A percentile compares a stretch with the other conserved stretches of the same genome.
These are phyloP conservation scores for Arctopsyche grandis DNA, from an alignment of 1,140 invertebrate genomes.

Conservation along the genomic window DNA sequence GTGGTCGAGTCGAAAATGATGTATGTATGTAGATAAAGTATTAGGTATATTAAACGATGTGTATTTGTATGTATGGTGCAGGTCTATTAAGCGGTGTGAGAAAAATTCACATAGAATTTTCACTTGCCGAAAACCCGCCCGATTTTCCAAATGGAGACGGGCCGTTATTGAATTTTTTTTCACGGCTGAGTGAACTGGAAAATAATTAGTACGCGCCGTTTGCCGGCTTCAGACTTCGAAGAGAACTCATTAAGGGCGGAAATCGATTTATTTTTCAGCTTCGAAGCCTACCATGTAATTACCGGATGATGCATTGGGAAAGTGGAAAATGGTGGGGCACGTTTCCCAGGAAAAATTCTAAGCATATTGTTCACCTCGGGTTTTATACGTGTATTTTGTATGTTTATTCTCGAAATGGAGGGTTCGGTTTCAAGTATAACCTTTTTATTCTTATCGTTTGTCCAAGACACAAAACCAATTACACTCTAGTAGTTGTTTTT, in stretches of 20 bases:
- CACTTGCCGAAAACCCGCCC: background rate
- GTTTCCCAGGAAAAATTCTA: no score
- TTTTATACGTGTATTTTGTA: no score
- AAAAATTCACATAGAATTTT: background rate
- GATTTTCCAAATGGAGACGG: background rate
- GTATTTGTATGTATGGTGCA: background rate
- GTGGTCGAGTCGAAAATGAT: no score
- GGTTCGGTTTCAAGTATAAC: no score
- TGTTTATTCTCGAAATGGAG: no score
- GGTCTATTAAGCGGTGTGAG: background rate
- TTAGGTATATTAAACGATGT: no score
- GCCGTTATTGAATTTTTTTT: slow-evolving; percentile 3
- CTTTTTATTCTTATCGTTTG: no score
- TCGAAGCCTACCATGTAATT: slow-evolving; percentile 14
- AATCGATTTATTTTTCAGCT: slow-evolving; percentile 27
- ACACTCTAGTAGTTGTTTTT: no score
- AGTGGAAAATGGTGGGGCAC: background rate
- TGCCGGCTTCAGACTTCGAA: background rate
- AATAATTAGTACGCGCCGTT: slow-evolving; percentile 5
- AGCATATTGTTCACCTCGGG: no score
- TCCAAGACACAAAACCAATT: no score
- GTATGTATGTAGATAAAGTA: no score
- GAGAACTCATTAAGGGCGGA: slow-evolving; percentile 8
- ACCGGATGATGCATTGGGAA: background rate
- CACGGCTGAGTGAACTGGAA: background rate